Evolutionary conservation across 2,113 vertebrate genomes (phyloP).

Genomic region (Clarias batrachus): DNA sequence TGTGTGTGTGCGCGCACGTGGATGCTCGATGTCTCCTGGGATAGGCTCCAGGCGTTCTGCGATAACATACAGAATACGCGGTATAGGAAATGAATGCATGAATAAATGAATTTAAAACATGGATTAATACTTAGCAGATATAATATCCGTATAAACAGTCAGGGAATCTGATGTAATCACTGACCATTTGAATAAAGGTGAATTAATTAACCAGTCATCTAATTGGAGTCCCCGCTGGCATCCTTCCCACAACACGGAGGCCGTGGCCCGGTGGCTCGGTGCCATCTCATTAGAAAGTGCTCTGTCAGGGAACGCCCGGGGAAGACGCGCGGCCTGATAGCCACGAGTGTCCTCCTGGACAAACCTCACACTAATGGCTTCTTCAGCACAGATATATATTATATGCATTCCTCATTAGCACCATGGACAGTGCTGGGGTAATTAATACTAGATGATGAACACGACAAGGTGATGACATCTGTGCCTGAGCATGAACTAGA

Average conservation of each 20-base stretch:
- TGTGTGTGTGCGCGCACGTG: no score
- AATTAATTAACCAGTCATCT: conserved; percentile 47
- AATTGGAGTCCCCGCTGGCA: conserved; percentile 34
- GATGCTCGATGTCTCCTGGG: no score
- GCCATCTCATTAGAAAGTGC: conserved; percentile 52
- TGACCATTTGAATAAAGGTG: conserved; percentile 17
- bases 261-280: conserved; percentile 18
- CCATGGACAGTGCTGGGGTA: background rate
- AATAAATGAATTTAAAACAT: background rate
- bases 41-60: no score
- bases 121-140: background rate
- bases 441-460: background rate
- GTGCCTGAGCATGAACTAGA: no score
- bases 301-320: background rate
- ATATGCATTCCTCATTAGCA: background rate
- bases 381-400: background rate
- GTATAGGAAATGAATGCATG: no score
- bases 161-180: background rate
- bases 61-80: no score
- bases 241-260: conserved; percentile 21
- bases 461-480: background rate
- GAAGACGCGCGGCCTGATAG: background rate
- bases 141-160: background rate
- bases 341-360: conserved; percentile 11
- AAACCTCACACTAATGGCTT: conserved; percentile 4